phyloP scores from a whole-genome alignment of 2,113 vertebrate species.

The Nipponia nippon region DNA sequence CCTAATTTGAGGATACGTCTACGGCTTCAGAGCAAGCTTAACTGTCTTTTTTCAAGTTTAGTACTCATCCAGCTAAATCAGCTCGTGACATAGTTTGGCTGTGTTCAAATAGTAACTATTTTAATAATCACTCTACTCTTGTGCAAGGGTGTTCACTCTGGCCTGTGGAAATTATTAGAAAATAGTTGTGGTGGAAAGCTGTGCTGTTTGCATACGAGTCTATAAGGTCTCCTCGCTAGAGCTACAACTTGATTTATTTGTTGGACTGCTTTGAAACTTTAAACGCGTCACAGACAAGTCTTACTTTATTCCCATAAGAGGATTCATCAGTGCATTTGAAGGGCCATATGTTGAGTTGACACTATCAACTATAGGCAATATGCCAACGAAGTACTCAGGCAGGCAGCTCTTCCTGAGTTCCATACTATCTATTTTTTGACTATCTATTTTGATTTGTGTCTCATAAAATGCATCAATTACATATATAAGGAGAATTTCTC shows the following conservation, averaged over 20 bases:
- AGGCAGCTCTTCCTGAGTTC: constrained; percentile 5
- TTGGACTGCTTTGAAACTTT: constrained; percentile 22
- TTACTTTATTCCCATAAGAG: constrained; percentile 26
- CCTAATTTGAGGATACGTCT: constrained; percentile 30
- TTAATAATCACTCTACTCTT: background rate
- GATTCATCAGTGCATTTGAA: constrained; percentile 54
- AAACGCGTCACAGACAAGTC: constrained; percentile 11
- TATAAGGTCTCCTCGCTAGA: background rate
- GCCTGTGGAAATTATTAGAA: background rate
- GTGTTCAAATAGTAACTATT: background rate
- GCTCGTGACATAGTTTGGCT: background rate
- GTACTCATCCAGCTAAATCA: background rate
- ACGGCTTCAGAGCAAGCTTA: background rate
- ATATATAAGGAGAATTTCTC: constrained; percentile 25
- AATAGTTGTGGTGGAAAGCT: background rate
- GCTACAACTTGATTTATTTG: background rate
- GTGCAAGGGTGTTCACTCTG: background rate
- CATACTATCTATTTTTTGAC: constrained; percentile 33
- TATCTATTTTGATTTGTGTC: constrained; percentile 59
- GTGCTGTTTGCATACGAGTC: background rate
- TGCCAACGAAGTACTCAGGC: constrained; percentile 9
- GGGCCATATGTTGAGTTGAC: constrained; percentile 20
- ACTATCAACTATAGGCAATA: constrained; percentile 44
- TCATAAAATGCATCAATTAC: constrained; percentile 44
- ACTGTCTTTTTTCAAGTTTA: background rate